Percentiles rank a stretch among this genome's conserved stretches.
These are phyloP conservation scores for Anoplolepis gracilipes DNA, from an alignment of 1,140 invertebrate genomes.

Conservation along the genomic window DNA sequence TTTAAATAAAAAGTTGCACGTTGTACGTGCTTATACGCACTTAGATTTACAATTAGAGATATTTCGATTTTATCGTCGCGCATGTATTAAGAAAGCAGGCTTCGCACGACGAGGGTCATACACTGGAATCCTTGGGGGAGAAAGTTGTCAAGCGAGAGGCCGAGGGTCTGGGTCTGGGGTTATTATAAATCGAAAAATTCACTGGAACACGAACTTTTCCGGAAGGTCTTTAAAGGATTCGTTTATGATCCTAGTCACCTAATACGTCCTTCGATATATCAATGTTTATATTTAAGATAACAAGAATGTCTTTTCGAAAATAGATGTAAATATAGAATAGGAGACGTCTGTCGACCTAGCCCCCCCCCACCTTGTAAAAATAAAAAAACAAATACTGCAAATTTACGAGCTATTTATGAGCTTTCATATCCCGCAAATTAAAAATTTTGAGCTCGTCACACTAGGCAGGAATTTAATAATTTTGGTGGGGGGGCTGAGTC, in stretches of 20 bases:
- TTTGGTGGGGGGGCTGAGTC: no score
- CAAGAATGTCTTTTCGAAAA: background rate
- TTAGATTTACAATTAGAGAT: conserved; percentile 4
- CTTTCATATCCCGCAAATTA: no score
- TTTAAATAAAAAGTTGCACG: background rate
- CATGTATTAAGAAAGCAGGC: conserved; percentile 54
- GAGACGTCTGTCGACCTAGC: no score
- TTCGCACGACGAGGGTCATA: conserved; percentile 46
- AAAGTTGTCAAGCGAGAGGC: conserved; percentile 60
- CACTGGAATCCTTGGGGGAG: background rate
- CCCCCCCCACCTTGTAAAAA: no score
- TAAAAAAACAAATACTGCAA: no score
- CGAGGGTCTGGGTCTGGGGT: conserved; percentile 20
- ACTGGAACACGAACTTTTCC: conserved; percentile 15
- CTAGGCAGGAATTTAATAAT: no score
- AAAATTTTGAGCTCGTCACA: no score
- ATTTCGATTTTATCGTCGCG: conserved; percentile 54
- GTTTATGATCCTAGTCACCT: background rate
- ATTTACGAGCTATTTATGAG: no score
- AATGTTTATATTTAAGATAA: background rate
- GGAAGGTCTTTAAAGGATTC: conserved; percentile 42
- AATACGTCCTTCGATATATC: conserved; percentile 25
- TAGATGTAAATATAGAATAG: background rate
- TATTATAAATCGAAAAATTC: conserved; percentile 64
- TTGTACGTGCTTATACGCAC: background rate